phyloP scores from a whole-genome alignment of 2,888 invertebrate genomes.

The Lochmaea capreae region DNA sequence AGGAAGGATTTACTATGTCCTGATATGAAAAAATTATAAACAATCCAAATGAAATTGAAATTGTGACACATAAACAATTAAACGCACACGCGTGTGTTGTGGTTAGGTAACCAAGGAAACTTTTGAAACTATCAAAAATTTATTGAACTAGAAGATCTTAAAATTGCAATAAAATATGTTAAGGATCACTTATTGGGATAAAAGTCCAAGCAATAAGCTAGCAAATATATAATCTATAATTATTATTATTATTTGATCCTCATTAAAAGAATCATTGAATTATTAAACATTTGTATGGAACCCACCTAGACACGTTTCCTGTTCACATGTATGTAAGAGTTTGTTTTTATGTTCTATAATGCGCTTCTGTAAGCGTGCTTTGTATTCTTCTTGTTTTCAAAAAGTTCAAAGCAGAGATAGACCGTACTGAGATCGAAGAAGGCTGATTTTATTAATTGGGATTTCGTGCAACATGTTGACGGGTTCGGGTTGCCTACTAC shows the following conservation, averaged over 20 bases:
- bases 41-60: too few species aligned
- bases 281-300: not conserved
- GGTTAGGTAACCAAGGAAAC: too few species aligned
- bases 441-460: constrained; percentile 38
- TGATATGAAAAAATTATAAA: too few species aligned
- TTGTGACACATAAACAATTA: too few species aligned
- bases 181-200: too few species aligned
- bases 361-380: constrained; percentile 23
- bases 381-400: constrained; percentile 23
- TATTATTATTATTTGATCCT: not conserved
- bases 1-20: too few species aligned
- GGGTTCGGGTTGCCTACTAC: constrained; percentile 21
- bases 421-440: constrained; percentile 32
- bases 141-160: too few species aligned
- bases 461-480: constrained; percentile 37
- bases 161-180: too few species aligned
- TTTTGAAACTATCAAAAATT: too few species aligned
- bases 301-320: constrained; percentile 4
- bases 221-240: too few species aligned
- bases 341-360: not conserved
- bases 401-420: constrained; percentile 18
- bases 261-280: not conserved
- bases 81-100: too few species aligned
- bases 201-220: too few species aligned
- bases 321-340: constrained; percentile 3